These are phyloP conservation scores for Monopterus albus DNA, from an alignment of 2,113 vertebrate genomes.

Conservation along the genomic window DNA sequence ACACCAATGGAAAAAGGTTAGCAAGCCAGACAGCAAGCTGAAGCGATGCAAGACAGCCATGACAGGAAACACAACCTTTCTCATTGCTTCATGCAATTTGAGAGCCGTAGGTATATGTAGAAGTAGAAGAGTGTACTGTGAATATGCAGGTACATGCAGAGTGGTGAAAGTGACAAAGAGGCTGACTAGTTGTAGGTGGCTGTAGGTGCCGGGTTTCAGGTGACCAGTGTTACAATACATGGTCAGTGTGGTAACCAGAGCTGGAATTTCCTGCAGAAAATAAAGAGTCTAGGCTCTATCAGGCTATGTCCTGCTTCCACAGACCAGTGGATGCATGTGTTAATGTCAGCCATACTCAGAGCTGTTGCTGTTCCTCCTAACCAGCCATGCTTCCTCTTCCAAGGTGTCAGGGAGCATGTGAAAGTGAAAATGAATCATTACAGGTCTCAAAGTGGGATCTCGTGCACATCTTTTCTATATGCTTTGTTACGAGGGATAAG, in stretches of 20 bases:
- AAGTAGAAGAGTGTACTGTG: neutral
- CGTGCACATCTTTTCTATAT: conserved; percentile 60
- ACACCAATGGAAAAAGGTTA: conserved; percentile 81
- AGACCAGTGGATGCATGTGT: neutral
- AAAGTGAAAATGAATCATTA: conserved; percentile 73
- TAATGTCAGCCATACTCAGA: neutral
- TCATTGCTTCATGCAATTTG: conserved; percentile 40
- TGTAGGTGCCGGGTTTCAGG: conserved; percentile 50
- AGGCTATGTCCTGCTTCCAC: neutral
- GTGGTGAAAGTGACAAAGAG: conserved; percentile 69
- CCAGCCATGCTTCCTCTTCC: neutral
- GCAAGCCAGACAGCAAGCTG: conserved; percentile 51
- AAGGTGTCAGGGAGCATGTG: conserved; percentile 47
- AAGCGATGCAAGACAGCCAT: conserved; percentile 24
- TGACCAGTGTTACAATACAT: conserved; percentile 45
- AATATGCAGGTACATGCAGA: neutral
- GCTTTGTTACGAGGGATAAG: conserved; percentile 49
- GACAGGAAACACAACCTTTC: conserved; percentile 59
- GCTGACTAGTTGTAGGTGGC: conserved; percentile 46
- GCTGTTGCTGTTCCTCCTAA: conserved; percentile 9
- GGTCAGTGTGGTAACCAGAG: conserved; percentile 62
- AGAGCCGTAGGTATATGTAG: conserved; percentile 30
- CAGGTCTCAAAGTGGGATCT: conserved; percentile 69
- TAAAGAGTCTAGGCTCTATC: conserved; percentile 21
- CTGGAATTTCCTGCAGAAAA: conserved; percentile 43